A percentile compares a stretch with the other conserved stretches of the same genome.
These are phyloP conservation scores for Brachionus sp. DNA, from an alignment of 1,140 invertebrate genomes.

Conservation along the genomic window DNA sequence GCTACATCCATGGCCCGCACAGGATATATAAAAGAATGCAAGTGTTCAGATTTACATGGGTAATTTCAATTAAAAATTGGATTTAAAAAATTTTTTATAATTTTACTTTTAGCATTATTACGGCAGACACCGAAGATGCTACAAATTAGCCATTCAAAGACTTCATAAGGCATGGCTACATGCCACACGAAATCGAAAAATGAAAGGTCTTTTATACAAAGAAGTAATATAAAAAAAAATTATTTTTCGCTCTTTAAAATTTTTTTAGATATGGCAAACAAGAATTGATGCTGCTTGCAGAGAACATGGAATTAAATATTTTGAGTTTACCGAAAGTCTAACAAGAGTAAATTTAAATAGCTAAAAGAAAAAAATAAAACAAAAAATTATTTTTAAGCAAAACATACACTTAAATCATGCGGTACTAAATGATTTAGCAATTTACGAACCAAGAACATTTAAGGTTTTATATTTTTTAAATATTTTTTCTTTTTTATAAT, in stretches of 20 bases:
- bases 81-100: background rate
- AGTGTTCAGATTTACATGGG: constrained; percentile 44
- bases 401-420: constrained; percentile 44
- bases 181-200: constrained; percentile 26
- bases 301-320: constrained; percentile 37
- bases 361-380: background rate
- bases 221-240: background rate
- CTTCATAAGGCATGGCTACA: constrained; percentile 40
- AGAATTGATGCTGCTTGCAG: constrained; percentile 33
- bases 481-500: background rate
- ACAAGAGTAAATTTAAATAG: background rate
- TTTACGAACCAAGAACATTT: constrained; percentile 44
- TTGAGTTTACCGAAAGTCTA: constrained; percentile 23
- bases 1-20: constrained; percentile 41
- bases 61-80: background rate
- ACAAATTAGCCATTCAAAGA: constrained; percentile 43
- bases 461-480: background rate
- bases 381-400: background rate
- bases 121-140: constrained; percentile 35
- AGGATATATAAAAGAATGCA: constrained; percentile 41
- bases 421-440: constrained; percentile 34
- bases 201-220: constrained; percentile 45
- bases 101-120: constrained; percentile 23
- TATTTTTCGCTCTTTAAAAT: background rate
- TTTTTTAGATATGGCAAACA: constrained; percentile 43